Conservation (phyloP, 2,888 invertebrate species). For the Chloromyia formosa region DNA sequence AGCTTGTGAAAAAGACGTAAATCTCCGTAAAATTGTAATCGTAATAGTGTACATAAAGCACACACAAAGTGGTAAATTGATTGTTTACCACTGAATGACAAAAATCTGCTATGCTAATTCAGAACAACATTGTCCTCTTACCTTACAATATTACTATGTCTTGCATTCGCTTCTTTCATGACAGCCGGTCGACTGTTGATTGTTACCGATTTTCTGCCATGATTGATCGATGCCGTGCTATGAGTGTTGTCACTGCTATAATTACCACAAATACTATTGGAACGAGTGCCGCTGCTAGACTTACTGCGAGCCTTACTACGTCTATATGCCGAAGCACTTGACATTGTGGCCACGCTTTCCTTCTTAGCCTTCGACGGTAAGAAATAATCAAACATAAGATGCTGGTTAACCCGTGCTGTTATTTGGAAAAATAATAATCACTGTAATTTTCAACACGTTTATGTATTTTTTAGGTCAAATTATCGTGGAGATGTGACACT, state of each 20-base stretch:
- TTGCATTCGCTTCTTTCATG: conserved; percentile 29
- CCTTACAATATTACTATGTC: conserved; percentile 37
- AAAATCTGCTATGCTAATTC: too few species aligned
- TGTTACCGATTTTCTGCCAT: background rate
- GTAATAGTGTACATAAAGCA: too few species aligned
- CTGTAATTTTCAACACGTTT: background rate
- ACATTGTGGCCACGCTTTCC: conserved; percentile 36
- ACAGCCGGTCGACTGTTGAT: conserved; percentile 14
- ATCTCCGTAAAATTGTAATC: too few species aligned
- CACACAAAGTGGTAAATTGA: too few species aligned
- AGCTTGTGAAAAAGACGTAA: too few species aligned
- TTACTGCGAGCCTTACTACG: conserved; percentile 32
- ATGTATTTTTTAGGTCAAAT: conserved; percentile 2
- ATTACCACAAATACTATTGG: conserved; percentile 19
- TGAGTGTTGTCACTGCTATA: conserved; percentile 21
- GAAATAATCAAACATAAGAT: conserved; percentile 30
- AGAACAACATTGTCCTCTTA: too few species aligned
- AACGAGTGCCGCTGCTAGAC: conserved; percentile 20
- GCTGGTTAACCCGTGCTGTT: background rate
- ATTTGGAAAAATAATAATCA: background rate
- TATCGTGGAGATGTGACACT: background rate
- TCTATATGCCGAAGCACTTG: conserved; percentile 20
- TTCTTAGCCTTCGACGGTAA: conserved; percentile 1
- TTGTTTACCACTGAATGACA: too few species aligned
- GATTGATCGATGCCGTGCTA: background rate